Base-by-base conservation (phyloP, 2,888 invertebrate genomes). In the Volucella zonaria region DNA sequence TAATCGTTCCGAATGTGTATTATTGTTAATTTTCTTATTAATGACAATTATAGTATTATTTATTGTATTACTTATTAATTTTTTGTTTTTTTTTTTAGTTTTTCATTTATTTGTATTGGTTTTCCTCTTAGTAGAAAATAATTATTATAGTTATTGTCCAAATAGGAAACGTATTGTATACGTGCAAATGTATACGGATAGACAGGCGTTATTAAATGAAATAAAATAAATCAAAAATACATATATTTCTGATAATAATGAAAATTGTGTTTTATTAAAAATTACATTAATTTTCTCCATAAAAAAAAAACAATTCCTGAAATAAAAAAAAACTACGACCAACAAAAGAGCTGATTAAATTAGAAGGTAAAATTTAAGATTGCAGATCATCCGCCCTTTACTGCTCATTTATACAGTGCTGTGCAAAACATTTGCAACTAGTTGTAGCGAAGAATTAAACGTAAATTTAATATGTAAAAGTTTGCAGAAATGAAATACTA, bases 11-110 rank as follows among this genome's bases (percentile, higher is more conserved):
- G 76, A 74, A 74, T 58, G 77, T 80, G 73, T 81, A 76, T 81
- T 85, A 71, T 71, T 6, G 6, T 31, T 31, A 31, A 31, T 73
- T 85, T 77, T 58, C 66, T 85, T 85, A 54, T 76, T 70, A 68
- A 71, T 80, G 66, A 70, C 18, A 75, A 75, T 40, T 67, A 71
- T 77, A 85, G 85, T 85, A 85, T 85, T 85, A 85, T 85, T 85
- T 85, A 81, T 85, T 66, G 74, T 80, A 31, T 31, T 31, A 31
- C 6, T 31, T 0, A 31, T 31, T n/a, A n/a, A n/a, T n/a, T n/a
- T n/a, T 23, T 23, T 31, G 0, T 45, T 61, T 47, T 67, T 42
- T 77, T 70, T 54, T 66, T 64, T 49, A 14, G 70, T 42, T 66
- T 58, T 59, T 75, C 54, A 67, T 40, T 49, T 49, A 15, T 68